A percentile compares a stretch with the other conserved stretches of the same genome.
These are phyloP conservation scores for Vidua chalybeata DNA, from an alignment of 2,113 vertebrate species.

Conservation along the genomic window DNA sequence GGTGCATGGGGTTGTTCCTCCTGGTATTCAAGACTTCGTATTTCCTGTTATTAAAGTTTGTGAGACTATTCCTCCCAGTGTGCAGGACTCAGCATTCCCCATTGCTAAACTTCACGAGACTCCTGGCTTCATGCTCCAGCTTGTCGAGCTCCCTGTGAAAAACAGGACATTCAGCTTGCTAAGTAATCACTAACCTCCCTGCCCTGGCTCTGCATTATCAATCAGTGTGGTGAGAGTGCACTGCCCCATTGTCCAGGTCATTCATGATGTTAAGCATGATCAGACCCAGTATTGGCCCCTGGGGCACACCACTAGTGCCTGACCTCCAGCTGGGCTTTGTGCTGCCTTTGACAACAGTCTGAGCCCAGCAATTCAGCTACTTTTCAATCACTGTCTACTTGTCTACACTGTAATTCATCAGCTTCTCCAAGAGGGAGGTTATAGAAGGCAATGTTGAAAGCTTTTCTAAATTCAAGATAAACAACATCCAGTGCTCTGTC, in stretches of 20 bases:
- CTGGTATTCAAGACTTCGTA: not conserved
- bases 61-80: not conserved
- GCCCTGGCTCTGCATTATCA: not conserved
- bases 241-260: rapidly evolving
- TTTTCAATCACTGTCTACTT: not conserved
- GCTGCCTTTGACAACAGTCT: not conserved
- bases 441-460: not conserved
- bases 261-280: not conserved
- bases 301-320: not conserved
- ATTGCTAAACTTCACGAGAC: not conserved
- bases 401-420: not conserved
- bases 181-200: not conserved
- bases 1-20: not conserved
- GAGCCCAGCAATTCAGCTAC: not conserved
- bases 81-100: not conserved
- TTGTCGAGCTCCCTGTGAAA: not conserved
- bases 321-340: not conserved
- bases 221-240: not conserved
- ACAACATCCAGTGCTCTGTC: not conserved
- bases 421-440: not conserved
- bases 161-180: not conserved
- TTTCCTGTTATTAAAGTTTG: not conserved
- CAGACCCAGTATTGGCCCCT: not conserved
- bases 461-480: not conserved
- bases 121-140: not conserved